Evolutionary conservation across 2,888 invertebrate genomes (phyloP).

Genomic region (Sclerodermus sp.): DNA sequence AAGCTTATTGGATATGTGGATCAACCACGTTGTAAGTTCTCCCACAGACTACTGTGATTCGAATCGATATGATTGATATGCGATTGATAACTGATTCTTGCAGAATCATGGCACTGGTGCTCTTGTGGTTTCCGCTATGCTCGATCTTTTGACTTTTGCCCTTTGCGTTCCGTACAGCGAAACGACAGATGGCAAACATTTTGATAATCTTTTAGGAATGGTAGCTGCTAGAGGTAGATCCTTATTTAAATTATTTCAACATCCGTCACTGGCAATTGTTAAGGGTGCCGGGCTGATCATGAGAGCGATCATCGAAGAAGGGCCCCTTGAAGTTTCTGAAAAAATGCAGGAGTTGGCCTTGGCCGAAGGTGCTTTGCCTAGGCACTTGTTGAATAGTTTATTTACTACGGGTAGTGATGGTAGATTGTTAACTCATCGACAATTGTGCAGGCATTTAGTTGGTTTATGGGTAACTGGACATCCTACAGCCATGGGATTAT

Average conservation of each 20-base stretch:
- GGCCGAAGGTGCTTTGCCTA: conserved; percentile 93
- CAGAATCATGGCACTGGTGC: conserved; percentile 93
- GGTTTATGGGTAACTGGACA: conserved; percentile 96
- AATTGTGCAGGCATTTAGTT: conserved; percentile 91
- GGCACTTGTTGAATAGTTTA: conserved; percentile 88
- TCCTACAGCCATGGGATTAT: conserved; percentile 83
- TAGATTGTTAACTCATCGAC: conserved; percentile 80
- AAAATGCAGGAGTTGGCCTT: conserved; percentile 95
- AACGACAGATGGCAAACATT: conserved; percentile 96
- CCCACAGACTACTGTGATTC: background rate
- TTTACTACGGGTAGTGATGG: conserved; percentile 83
- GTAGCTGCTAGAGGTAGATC: conserved; percentile 90
- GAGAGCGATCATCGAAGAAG: conserved; percentile 97
- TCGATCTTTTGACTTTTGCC: conserved; percentile 96
- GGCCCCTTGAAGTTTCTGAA: conserved; percentile 85
- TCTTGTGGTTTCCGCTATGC: conserved; percentile 93
- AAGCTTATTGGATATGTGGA: conserved; percentile 92
- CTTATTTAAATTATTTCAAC: conserved; percentile 90
- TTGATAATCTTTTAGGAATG: conserved; percentile 90
- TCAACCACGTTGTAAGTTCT: conserved; percentile 81
- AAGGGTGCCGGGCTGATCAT: conserved; percentile 98
- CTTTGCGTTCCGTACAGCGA: conserved; percentile 98
- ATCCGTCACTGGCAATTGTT: conserved; percentile 96
- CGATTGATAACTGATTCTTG: conserved; percentile 14
- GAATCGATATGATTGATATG: background rate